Evolutionary conservation across 2,797 vertebrate genomes (phyloP), one percentile per base, ranked within the genome.

Genomic region (Peromyscus melanophrys): DNA sequence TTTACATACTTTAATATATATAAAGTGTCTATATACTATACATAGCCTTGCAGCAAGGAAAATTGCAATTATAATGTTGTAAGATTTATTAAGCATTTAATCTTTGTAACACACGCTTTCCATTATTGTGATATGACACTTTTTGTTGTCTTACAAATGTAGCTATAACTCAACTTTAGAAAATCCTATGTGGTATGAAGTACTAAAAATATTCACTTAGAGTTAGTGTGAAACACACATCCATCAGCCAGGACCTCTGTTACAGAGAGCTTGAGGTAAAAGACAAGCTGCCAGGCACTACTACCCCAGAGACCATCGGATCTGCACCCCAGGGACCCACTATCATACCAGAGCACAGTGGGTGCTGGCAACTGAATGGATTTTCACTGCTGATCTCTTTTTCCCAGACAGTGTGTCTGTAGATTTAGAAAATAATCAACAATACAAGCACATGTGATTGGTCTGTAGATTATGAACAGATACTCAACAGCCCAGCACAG

Each of bases 251-350:
- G 31, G 46, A 67, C 34, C 23, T 78, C 59, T 19, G 37, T 10
- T 46, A 21, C 9, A 6, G 49, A 71, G 11, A 1, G 19, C 5
- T 31, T 8, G 0, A 37, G 0, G 12, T 11, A 17, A 59, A 8
- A 27, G 13, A 23, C 1, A 19, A n/a, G 34, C 4, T 0, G 9
- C 0, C 27, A 19, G 2, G 0, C 65, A 34, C 21, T 0, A 0
- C 4, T 1, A 2, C 13, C 13, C 1, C 25, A 1, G 29, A 0
- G 5, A 52, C 43, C 25, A 65, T n/a, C 40, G 16, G 7, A 78
- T 25, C 34, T 55, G 2, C 11, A 71, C 27, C 9, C 1, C 9
- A 13, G 6, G 57, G 83, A 46, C 11, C 6, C 2, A 0, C 1
- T 16, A 6, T 55, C 55, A 81, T 57, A 27, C 16, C 61, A 4